These are phyloP conservation scores for Teleogryllus occipitalis DNA, from an alignment of 1,140 invertebrate species.

Conservation along the genomic window DNA sequence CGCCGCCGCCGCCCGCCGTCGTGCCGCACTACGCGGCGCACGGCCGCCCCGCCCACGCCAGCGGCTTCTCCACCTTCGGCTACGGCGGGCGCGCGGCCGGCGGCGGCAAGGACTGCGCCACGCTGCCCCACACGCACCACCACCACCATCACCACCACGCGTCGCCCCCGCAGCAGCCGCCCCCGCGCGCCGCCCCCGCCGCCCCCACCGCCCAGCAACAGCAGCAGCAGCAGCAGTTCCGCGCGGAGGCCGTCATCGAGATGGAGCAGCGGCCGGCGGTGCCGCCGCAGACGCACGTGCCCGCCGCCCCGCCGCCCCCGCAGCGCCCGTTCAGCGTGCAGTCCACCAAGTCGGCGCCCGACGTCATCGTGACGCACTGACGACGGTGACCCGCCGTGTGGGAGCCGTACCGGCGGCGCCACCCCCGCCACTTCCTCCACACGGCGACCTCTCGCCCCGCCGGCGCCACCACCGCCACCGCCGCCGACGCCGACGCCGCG, in stretches of 20 bases:
- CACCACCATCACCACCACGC: slow-evolving; percentile 22
- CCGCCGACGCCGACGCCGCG: neutral
- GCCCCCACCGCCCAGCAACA: slow-evolving; percentile 23
- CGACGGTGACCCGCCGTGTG: slow-evolving; percentile 41
- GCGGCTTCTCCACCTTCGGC: slow-evolving; percentile 44
- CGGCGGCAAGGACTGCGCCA: slow-evolving; percentile 28
- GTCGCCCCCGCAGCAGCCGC: slow-evolving; percentile 30
- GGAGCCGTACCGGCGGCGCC: slow-evolving; percentile 48
- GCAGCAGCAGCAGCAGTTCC: slow-evolving; percentile 35
- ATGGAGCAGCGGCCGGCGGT: slow-evolving; percentile 48
- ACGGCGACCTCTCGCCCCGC: slow-evolving; percentile 8
- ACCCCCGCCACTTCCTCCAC: slow-evolving; percentile 36
- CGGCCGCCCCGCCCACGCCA: slow-evolving; percentile 5
- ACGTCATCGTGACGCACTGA: slow-evolving; percentile 79
- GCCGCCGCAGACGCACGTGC: slow-evolving; percentile 24
- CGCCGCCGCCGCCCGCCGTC: slow-evolving; percentile 26
- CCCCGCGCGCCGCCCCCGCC: slow-evolving; percentile 25
- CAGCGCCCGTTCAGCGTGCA: slow-evolving; percentile 59
- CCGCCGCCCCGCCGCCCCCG: slow-evolving; percentile 26
- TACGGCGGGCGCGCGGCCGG: slow-evolving; percentile 40
- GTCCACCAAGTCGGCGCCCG: slow-evolving; percentile 75
- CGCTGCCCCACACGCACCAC: slow-evolving; percentile 31
- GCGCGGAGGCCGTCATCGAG: slow-evolving; percentile 57
- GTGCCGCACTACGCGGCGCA: neutral
- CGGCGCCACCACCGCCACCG: neutral